Evolutionary conservation across 2,113 vertebrate genomes (phyloP).

Genomic region (Spilogale gracilis): DNA sequence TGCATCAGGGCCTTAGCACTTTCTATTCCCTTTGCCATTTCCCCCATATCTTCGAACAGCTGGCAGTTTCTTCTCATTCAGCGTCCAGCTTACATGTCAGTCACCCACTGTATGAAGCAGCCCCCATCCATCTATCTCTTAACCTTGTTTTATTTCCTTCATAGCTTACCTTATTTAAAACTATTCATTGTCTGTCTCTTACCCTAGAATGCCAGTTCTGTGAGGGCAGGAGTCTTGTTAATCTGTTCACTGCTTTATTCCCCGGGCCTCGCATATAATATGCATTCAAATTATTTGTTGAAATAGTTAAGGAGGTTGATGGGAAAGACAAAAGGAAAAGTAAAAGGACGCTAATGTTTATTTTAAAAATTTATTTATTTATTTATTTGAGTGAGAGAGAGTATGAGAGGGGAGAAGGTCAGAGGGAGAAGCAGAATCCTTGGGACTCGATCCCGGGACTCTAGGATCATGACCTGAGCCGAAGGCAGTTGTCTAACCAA

Average conservation of each 20-base stretch:
- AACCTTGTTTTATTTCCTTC: slow-evolving; percentile 17
- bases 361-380: too few relatives aligned
- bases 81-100: neutral
- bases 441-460: too few relatives aligned
- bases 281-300: neutral
- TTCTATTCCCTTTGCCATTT: neutral
- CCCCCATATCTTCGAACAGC: neutral
- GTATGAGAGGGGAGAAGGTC: too few relatives aligned
- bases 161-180: neutral
- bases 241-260: neutral
- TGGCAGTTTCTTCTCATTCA: neutral
- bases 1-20: neutral
- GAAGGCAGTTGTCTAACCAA: too few relatives aligned
- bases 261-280: neutral
- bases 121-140: neutral
- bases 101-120: neutral
- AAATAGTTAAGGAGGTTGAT: neutral
- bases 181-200: neutral
- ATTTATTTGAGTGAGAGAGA: too few relatives aligned
- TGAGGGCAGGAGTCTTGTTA: neutral
- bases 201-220: neutral
- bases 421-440: too few relatives aligned
- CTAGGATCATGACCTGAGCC: too few relatives aligned
- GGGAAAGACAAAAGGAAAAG: neutral
- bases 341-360: neutral